Conservation (phyloP, 2,797 vertebrate genomes). For the Onychomys arenicola region DNA sequence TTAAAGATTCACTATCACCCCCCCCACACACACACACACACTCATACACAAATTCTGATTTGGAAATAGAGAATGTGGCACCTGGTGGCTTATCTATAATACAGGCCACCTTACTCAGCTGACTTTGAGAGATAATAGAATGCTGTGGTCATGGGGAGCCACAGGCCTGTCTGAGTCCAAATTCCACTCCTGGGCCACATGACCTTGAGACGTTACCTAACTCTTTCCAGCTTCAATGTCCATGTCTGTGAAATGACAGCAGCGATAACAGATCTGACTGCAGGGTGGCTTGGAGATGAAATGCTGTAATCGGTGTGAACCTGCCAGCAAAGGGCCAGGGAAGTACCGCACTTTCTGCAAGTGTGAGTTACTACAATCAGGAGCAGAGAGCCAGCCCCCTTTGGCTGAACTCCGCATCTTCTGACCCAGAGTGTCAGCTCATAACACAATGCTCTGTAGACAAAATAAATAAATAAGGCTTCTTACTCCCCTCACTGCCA, state of each 20-base stretch:
- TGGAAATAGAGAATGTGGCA: not conserved
- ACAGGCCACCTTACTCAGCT: not conserved
- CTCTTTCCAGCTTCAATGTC: conserved; percentile 35
- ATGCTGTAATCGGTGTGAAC: not conserved
- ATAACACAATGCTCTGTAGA: not conserved
- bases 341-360: not conserved
- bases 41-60: not conserved
- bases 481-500: not conserved
- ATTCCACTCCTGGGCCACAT: not conserved
- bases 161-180: not conserved
- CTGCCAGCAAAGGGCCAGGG: not conserved
- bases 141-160: fast-evolving
- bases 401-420: not conserved
- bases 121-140: not conserved
- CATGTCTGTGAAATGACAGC: not conserved
- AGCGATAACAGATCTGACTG: not conserved
- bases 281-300: not conserved
- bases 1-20: not conserved
- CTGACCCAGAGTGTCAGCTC: not conserved
- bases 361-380: not conserved
- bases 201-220: conserved; percentile 44
- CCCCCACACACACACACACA: not conserved
- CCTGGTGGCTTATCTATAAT: fast-evolving
- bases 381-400: not conserved
- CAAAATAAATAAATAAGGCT: not conserved